Base-by-base conservation (phyloP, 1,140 invertebrate genomes). In the Diabrotica virgifera region DNA sequence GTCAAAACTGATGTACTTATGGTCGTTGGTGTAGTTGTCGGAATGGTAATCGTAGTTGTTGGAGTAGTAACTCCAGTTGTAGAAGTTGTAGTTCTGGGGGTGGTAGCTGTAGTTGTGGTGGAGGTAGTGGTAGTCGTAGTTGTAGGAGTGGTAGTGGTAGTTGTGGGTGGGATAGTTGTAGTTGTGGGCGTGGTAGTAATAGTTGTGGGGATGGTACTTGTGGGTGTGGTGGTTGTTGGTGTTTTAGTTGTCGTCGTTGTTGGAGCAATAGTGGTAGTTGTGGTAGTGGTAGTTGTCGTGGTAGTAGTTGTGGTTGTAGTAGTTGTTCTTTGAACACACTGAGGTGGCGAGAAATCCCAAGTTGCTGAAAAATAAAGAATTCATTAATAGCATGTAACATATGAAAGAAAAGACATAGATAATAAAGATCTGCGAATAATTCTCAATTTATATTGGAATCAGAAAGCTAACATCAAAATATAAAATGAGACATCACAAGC, bases 271-370 rank as follows among this genome's bases (percentile, higher is more conserved):
- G 56, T 9, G 37, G 37, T 14, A 12, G 63, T 53, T 51, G 13
- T 65, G 36, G 50, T 59, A 7, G 51, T 37, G 8, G 59, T 11
- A 52, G 35, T 14, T 37, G 56, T 36, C 24, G 24, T 24, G 24
- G 24, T 24, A 24, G 24, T 24, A 24, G 24, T 24, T 24, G 24
- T 24, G 24, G 24, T 24, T 24, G 24, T 24, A 4, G 24, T 24
- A 24, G 24, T 24, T 24, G 24, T 24, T 24, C 24, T 24, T 24
- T 24, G 24, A 59, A 38, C 76, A 57, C 82, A 84, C 11, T 68
- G 69, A 2, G 81, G 79, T 5, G 74, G 69, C 7, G 74, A 62
- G 57, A 75, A 64, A 69, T 82, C 79, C 82, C 82, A 78, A 40
- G 67, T 69, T 14, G 74, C 73, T 75, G 62, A 55, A 75, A 67